These are phyloP conservation scores for Tragelaphus scriptus DNA, from an alignment of 2,113 vertebrate genomes.

Conservation along the genomic window DNA sequence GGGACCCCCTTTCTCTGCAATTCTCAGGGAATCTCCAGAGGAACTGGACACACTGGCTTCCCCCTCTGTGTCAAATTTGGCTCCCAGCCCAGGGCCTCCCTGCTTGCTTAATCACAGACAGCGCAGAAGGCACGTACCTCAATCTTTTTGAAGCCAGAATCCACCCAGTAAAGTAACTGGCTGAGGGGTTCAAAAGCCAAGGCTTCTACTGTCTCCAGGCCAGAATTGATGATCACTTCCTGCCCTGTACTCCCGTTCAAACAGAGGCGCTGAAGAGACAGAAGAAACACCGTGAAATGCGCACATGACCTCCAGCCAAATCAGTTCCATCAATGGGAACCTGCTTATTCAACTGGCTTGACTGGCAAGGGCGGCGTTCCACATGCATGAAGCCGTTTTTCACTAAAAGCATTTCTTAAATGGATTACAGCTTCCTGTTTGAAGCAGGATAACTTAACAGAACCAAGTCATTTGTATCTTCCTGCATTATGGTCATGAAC, in stretches of 20 bases:
- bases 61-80: background rate
- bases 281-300: background rate
- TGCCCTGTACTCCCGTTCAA: conserved; percentile 95
- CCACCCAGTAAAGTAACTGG: conserved; percentile 96
- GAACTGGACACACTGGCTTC: background rate
- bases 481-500: background rate
- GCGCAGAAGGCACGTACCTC: conserved; percentile 81
- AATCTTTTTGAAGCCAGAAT: conserved; percentile 94
- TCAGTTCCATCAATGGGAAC: accelerated
- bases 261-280: conserved; percentile 88
- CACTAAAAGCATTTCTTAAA: background rate
- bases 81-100: background rate
- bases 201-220: conserved; percentile 94
- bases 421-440: background rate
- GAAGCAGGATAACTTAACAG: background rate
- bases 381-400: background rate
- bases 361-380: background rate
- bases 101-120: accelerated
- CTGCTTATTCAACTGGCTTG: background rate
- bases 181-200: conserved; percentile 95
- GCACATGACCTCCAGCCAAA: background rate
- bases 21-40: background rate
- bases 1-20: background rate
- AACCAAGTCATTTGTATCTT: background rate
- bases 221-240: conserved; percentile 90